Conservation (phyloP, 2,888 invertebrate species). For the Sarcophaga rosellei region DNA sequence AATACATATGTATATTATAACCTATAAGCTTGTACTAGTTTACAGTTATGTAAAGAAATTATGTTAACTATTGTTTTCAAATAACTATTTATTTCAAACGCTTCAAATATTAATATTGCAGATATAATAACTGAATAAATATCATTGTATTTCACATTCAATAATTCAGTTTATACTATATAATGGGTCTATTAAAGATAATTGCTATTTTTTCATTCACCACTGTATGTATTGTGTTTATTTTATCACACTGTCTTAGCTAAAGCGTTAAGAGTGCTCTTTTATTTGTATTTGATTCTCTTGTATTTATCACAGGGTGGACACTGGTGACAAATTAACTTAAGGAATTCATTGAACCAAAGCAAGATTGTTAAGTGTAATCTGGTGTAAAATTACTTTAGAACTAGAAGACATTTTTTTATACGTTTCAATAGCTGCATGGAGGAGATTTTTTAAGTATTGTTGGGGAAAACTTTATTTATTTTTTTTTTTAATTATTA, state of each 20-base stretch:
- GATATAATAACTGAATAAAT: too few relatives aligned
- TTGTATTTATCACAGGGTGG: slow-evolving; percentile 62
- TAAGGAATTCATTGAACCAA: slow-evolving; percentile 41
- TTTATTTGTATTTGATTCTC: background rate
- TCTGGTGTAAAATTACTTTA: slow-evolving; percentile 64
- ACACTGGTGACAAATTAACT: slow-evolving; percentile 67
- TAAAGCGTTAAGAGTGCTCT: slow-evolving; percentile 37
- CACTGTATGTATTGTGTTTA: slow-evolving; percentile 26
- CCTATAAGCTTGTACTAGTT: too few relatives aligned
- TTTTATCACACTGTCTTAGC: slow-evolving; percentile 41
- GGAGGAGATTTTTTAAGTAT: background rate
- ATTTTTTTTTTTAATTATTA: too few relatives aligned
- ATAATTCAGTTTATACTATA: too few relatives aligned
- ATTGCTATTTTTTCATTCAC: slow-evolving; percentile 11
- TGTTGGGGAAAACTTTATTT: too few relatives aligned
- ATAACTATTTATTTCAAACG: too few relatives aligned
- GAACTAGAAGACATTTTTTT: slow-evolving; percentile 11
- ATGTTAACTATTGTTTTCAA: too few relatives aligned
- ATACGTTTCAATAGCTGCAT: background rate
- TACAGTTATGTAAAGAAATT: too few relatives aligned
- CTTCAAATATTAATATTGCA: too few relatives aligned
- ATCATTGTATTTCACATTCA: too few relatives aligned
- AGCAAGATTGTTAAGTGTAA: slow-evolving; percentile 54
- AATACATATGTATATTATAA: too few relatives aligned
- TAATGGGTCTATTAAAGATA: too few relatives aligned